Conservation (phyloP, 2,888 invertebrate species). For the Aleiodes leptofemur region DNA sequence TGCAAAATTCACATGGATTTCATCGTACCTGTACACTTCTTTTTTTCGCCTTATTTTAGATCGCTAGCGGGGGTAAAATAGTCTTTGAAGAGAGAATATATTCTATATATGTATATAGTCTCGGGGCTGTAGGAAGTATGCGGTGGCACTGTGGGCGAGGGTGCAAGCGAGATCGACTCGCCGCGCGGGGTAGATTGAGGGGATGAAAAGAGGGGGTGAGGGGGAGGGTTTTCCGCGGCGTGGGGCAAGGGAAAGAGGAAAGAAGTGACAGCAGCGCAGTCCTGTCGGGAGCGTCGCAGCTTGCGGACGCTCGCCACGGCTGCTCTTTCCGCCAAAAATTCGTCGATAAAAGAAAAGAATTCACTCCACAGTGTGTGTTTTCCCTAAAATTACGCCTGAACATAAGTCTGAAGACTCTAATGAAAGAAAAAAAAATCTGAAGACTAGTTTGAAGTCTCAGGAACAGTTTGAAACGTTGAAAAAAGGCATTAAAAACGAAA, state of each 20-base stretch:
- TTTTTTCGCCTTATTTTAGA: background rate
- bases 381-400: no score
- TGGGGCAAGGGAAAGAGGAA: constrained; percentile 52
- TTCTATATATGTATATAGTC: background rate
- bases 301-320: constrained; percentile 71
- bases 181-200: constrained; percentile 53
- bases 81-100: constrained; percentile 17
- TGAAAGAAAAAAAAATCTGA: no score
- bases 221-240: constrained; percentile 27
- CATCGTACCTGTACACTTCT: background rate
- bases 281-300: constrained; percentile 74
- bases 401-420: no score
- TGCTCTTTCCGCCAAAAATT: constrained; percentile 48
- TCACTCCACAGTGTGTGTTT: constrained; percentile 1
- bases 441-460: no score
- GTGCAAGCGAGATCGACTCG: constrained; percentile 50
- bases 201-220: constrained; percentile 50
- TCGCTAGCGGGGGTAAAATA: constrained; percentile 3
- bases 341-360: background rate
- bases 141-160: constrained; percentile 49
- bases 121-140: constrained; percentile 26
- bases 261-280: constrained; percentile 67
- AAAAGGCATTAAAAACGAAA: background rate
- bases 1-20: constrained; percentile 13
- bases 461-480: no score